phyloP scores from a whole-genome alignment of 2,888 invertebrate species.

The Lasioglossum zephyrum region DNA sequence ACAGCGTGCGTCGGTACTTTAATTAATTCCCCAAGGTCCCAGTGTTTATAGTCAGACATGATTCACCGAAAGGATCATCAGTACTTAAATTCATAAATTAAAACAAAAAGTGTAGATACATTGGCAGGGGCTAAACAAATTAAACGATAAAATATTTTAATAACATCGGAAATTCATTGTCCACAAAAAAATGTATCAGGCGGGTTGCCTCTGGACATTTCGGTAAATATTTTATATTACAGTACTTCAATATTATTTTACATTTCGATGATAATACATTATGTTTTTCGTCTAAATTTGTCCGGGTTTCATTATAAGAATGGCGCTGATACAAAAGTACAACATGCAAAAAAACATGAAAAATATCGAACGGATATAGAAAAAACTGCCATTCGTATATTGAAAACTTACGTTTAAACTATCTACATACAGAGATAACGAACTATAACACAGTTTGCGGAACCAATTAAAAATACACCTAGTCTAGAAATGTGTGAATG shows the following conservation, averaged over 20 bases:
- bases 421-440: conserved; percentile 67
- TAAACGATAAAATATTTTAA: conserved; percentile 75
- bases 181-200: conserved; percentile 57
- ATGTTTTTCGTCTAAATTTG: conserved; percentile 47
- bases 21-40: conserved; percentile 65
- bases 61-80: conserved; percentile 41
- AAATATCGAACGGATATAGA: conserved; percentile 57
- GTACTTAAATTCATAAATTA: conserved; percentile 60
- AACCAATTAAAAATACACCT: conserved; percentile 62
- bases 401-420: conserved; percentile 60
- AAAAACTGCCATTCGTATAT: conserved; percentile 65
- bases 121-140: conserved; percentile 69
- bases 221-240: conserved; percentile 74
- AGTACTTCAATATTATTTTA: conserved; percentile 67
- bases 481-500: conserved; percentile 64
- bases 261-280: conserved; percentile 69
- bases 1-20: conserved; percentile 47
- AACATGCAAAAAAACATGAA: conserved; percentile 66
- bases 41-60: conserved; percentile 53
- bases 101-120: conserved; percentile 59
- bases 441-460: conserved; percentile 62
- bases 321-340: conserved; percentile 59
- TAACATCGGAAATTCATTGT: conserved; percentile 73
- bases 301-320: conserved; percentile 65
- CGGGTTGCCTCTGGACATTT: conserved; percentile 55